Conservation (phyloP, 2,113 vertebrate species). For the Mugil cephalus region DNA sequence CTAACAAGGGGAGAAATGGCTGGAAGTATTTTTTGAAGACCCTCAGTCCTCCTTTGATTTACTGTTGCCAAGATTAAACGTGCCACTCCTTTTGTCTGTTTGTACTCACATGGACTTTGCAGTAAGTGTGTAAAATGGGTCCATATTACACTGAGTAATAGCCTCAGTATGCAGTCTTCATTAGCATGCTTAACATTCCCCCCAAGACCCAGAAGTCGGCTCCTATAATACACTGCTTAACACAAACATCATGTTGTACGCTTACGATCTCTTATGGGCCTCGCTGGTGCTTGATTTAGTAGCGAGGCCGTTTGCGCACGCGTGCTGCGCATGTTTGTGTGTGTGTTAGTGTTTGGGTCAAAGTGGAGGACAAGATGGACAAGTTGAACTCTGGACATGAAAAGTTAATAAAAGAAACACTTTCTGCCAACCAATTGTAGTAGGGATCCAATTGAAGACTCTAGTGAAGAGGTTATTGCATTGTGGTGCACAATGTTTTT, state of each 20-base stretch:
- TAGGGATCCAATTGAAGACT: slow-evolving; percentile 17
- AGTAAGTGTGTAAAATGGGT: slow-evolving; percentile 67
- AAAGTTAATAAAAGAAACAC: slow-evolving; percentile 11
- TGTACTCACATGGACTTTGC: slow-evolving; percentile 39
- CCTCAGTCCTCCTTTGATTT: slow-evolving; percentile 42
- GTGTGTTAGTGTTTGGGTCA: slow-evolving; percentile 21
- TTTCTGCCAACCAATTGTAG: slow-evolving; percentile 34
- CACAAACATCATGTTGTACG: slow-evolving; percentile 73
- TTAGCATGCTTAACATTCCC: slow-evolving; percentile 77
- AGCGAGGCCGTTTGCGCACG: slow-evolving; percentile 9
- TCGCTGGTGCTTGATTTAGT: slow-evolving; percentile 60
- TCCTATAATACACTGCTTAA: slow-evolving; percentile 68
- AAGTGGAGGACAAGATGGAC: slow-evolving; percentile 27
- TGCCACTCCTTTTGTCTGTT: slow-evolving; percentile 35
- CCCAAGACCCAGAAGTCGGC: slow-evolving; percentile 67
- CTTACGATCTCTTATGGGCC: slow-evolving; percentile 60
- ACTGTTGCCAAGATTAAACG: slow-evolving; percentile 39
- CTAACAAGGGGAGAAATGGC: slow-evolving; percentile 15
- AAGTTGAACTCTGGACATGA: slow-evolving; percentile 30
- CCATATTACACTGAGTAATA: slow-evolving; percentile 67
- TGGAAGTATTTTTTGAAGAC: slow-evolving; percentile 13
- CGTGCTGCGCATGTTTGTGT: no score
- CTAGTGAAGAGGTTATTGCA: slow-evolving; percentile 21
- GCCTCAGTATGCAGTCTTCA: slow-evolving; percentile 73
- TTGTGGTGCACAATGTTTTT: slow-evolving; percentile 18